A percentile compares a stretch with the other conserved stretches of the same genome.
phyloP scores from a whole-genome alignment of 2,888 invertebrate genomes.

The Phrixothrix hirtus region DNA sequence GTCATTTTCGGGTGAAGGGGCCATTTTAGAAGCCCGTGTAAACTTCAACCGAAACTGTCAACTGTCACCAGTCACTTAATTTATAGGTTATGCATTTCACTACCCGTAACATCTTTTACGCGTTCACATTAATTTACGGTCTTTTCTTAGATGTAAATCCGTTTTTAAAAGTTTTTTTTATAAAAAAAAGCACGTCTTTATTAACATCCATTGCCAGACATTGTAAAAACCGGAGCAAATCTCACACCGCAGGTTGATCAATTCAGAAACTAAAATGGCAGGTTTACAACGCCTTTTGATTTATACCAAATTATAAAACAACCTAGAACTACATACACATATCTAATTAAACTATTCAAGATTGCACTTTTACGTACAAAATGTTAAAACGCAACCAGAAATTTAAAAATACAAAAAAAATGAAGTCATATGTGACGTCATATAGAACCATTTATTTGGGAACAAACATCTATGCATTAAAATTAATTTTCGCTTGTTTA shows the following conservation, averaged over 20 bases:
- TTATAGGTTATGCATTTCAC: constrained; percentile 20
- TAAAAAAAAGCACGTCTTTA: background rate
- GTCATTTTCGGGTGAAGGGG: constrained; percentile 78
- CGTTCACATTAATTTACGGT: background rate
- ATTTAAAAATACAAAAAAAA: no score
- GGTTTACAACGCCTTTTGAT: no score
- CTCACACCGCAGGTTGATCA: background rate
- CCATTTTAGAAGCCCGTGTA: constrained; percentile 61
- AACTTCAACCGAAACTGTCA: constrained; percentile 27
- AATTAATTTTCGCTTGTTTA: no score
- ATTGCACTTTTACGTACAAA: no score
- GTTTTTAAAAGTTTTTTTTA: background rate
- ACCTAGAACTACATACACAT: no score
- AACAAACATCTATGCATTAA: no score
- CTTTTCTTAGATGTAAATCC: background rate
- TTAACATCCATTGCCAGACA: background rate
- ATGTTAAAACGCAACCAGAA: no score
- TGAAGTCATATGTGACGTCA: no score
- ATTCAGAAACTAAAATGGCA: background rate
- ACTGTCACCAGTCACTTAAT: constrained; percentile 22
- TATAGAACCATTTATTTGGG: no score
- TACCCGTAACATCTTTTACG: background rate
- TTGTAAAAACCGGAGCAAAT: background rate
- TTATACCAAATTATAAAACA: no score
- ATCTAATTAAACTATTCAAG: no score